These are phyloP conservation scores for Pipra filicauda DNA, from an alignment of 2,113 vertebrate genomes.

Conservation along the genomic window DNA sequence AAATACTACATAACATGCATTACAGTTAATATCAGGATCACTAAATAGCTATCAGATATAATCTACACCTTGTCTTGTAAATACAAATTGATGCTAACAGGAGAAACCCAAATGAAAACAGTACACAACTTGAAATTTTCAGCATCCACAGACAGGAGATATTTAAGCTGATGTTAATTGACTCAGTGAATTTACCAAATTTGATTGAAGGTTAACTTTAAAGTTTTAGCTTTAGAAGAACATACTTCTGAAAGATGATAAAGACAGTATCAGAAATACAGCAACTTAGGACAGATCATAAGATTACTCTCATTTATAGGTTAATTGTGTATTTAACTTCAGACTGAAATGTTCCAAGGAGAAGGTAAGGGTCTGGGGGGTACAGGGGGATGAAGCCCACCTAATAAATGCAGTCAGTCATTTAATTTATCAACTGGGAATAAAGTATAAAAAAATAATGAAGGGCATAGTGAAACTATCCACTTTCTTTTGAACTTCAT, in stretches of 20 bases:
- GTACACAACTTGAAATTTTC: neutral
- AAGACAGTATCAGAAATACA: neutral
- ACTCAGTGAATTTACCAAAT: neutral
- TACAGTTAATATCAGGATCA: neutral
- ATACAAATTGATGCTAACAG: neutral
- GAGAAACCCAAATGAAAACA: neutral
- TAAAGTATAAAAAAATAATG: neutral
- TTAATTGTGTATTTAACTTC: neutral
- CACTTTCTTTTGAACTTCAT: neutral
- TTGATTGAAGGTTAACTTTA: neutral
- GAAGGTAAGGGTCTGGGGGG: accelerated
- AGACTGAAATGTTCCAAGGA: neutral
- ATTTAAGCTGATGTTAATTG: neutral
- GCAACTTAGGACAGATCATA: neutral
- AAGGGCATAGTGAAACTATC: neutral
- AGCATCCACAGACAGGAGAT: neutral
- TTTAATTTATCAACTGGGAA: neutral
- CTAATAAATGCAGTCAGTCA: neutral
- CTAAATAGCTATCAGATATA: neutral
- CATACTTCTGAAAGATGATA: neutral
- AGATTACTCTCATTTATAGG: neutral
- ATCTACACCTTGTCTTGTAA: neutral
- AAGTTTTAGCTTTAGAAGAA: neutral
- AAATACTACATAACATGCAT: neutral
- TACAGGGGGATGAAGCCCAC: neutral